Base-by-base conservation (phyloP, 2,888 invertebrate genomes). In the Clusia tigrina region DNA sequence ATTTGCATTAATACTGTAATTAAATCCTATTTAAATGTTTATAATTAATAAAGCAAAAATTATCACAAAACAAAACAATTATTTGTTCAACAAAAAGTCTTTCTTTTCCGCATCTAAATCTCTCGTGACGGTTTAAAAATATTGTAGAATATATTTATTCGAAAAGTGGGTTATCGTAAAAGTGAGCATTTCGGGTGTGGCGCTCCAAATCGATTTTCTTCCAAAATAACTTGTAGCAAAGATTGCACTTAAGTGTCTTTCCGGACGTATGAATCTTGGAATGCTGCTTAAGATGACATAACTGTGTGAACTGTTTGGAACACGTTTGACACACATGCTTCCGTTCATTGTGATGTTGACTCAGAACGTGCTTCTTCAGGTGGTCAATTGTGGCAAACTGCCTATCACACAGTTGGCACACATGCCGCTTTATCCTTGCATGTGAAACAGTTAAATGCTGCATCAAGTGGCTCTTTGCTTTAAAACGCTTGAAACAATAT, bases 231-330 rank as follows among this genome's bases (percentile, higher is more conserved):
- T 32, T 54, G 6, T 54, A 38, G 26, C 74, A 74, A 1, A 48
- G 3, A 10, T 5, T 9, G 59, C 74, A 74, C 1, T 65, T n/a
- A 9, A 68, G 18, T 0, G 60, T 58, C 46, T 71, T 72, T 12
- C 70, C 67, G 0, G 65, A 68, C 2, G 67, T 69, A 56, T 75
- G 75, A 22, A 72, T 73, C 6, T 61, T 58, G 25, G 66, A 53
- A 64, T 76, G 76, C 32, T 73, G 73, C 54, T 71, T 75, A 6
- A 76, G 64, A 62, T 75, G 76, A n/a, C 69, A 63, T 25, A 71
- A 53, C 52, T 76, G 76, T 1, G 73, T 70, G 66, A 76, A 76
- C 0, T 64, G 58, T 63, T 73, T 74, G 2, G 65, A 62, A 56
- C 76, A 76, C 24, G 69, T 54, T 20, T 62, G 62, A 52, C 76